Percentiles rank a stretch among this genome's conserved stretches.
These are phyloP conservation scores for Pararge aegeria DNA, from an alignment of 1,140 invertebrate genomes.

Conservation along the genomic window DNA sequence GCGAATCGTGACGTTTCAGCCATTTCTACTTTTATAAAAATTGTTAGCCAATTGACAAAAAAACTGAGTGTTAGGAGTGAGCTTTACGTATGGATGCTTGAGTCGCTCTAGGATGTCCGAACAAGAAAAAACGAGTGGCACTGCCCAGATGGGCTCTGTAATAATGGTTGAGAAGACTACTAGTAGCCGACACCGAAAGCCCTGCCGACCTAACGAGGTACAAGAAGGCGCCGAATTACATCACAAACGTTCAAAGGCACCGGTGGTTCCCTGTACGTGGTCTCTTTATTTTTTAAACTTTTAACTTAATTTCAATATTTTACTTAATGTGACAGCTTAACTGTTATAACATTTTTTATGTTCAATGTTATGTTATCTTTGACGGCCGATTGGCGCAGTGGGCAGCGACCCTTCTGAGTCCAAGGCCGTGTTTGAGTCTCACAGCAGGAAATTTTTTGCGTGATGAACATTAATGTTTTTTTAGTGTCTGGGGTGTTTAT, in stretches of 20 bases:
- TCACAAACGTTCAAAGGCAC: constrained; percentile 47
- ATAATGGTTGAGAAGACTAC: constrained; percentile 48
- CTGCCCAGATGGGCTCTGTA: constrained; percentile 28
- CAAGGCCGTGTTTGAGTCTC: no score
- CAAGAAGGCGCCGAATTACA: constrained; percentile 44
- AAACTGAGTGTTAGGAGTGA: constrained; percentile 41
- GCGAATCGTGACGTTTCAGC: constrained; percentile 62
- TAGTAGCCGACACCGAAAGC: constrained; percentile 40
- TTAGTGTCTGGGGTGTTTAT: no score
- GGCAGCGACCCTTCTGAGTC: no score
- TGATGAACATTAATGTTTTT: no score
- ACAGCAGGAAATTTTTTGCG: no score
- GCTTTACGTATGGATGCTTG: constrained; percentile 57
- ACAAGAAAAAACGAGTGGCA: constrained; percentile 48
- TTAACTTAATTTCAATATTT: no score
- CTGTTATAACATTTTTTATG: no score
- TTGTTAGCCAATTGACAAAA: constrained; percentile 48
- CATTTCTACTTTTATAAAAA: constrained; percentile 57
- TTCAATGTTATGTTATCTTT: no score
- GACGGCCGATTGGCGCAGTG: no score
- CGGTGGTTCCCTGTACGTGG: constrained; percentile 50
- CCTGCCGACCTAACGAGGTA: constrained; percentile 42
- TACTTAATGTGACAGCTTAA: no score
- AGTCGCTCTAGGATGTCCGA: constrained; percentile 59
- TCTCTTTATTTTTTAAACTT: not conserved